Conservation (phyloP, 2,888 invertebrate genomes). For the Pandemis corylana region DNA sequence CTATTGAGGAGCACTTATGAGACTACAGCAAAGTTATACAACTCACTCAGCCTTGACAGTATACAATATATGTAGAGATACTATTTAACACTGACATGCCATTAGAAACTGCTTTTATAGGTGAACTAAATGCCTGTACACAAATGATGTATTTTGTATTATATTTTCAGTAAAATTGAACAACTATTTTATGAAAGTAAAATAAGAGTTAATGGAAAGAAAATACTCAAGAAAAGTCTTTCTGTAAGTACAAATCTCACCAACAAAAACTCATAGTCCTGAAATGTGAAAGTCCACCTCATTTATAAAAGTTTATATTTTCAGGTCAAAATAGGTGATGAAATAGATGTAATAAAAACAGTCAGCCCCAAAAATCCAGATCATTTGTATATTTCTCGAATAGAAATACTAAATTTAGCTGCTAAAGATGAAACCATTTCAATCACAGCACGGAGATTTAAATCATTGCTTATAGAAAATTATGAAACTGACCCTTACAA, state of each 20-base stretch:
- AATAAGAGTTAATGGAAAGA: conserved; percentile 91
- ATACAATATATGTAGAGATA: no score
- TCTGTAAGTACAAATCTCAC: conserved; percentile 77
- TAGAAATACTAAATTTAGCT: conserved; percentile 85
- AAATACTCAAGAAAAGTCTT: conserved; percentile 90
- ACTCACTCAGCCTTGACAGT: no score
- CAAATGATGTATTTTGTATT: conserved; percentile 14
- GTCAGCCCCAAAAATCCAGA: conserved; percentile 87
- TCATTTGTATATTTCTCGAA: conserved; percentile 88
- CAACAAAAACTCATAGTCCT: not conserved
- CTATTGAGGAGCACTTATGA: no score
- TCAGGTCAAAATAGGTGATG: conserved; percentile 88
- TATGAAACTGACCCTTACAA: conserved; percentile 85
- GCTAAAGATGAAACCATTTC: conserved; percentile 84
- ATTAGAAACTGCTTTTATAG: not conserved
- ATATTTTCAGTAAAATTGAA: conserved; percentile 89
- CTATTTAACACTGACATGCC: no score
- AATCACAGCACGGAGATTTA: conserved; percentile 88
- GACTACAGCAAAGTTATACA: no score
- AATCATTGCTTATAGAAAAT: conserved; percentile 89
- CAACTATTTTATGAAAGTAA: conserved; percentile 91
- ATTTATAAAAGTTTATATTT: conserved; percentile 46
- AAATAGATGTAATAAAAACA: conserved; percentile 91
- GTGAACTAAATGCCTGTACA: not conserved
- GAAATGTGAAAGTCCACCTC: not conserved